These are phyloP conservation scores for Ormyrus thymus DNA, from an alignment of 2,888 invertebrate genomes.

Conservation along the genomic window DNA sequence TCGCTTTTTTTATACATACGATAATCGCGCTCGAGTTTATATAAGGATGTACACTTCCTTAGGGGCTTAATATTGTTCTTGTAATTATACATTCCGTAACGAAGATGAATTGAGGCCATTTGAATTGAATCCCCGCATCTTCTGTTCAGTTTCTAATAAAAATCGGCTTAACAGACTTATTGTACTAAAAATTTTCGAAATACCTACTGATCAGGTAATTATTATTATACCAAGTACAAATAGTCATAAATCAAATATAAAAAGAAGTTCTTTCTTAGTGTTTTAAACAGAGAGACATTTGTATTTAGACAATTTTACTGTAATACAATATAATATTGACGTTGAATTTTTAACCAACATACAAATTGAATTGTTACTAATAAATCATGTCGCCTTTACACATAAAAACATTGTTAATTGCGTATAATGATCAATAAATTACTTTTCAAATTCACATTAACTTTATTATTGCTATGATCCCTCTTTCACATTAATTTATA, in stretches of 20 bases:
- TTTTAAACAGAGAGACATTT: conserved; percentile 35
- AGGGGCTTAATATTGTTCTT: conserved; percentile 38
- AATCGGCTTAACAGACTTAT: conserved; percentile 32
- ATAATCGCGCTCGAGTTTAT: conserved; percentile 31
- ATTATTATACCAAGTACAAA: conserved; percentile 51
- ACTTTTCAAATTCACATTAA: conserved; percentile 32
- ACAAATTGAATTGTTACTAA: conserved; percentile 36
- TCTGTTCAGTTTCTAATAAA: conserved; percentile 15
- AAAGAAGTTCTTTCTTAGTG: conserved; percentile 34
- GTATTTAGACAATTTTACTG: conserved; percentile 46
- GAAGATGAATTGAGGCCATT: conserved; percentile 40
- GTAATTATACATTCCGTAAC: conserved; percentile 38
- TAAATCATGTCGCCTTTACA: conserved; percentile 49
- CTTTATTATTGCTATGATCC: not conserved
- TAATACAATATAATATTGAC: conserved; percentile 37
- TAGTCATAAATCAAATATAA: conserved; percentile 46
- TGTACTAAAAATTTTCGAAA: conserved; percentile 8
- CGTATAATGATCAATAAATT: conserved; percentile 51
- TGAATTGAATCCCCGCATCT: conserved; percentile 10
- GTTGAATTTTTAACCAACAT: conserved; percentile 45
- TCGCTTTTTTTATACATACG: conserved; percentile 47
- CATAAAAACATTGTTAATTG: conserved; percentile 44
- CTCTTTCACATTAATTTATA: too few species aligned
- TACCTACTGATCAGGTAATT: conserved; percentile 11
- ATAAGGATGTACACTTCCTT: conserved; percentile 31